A percentile compares a stretch with the other conserved stretches of the same genome.
phyloP scores from a whole-genome alignment of 2,797 vertebrate species.

The Trachurus trachurus region DNA sequence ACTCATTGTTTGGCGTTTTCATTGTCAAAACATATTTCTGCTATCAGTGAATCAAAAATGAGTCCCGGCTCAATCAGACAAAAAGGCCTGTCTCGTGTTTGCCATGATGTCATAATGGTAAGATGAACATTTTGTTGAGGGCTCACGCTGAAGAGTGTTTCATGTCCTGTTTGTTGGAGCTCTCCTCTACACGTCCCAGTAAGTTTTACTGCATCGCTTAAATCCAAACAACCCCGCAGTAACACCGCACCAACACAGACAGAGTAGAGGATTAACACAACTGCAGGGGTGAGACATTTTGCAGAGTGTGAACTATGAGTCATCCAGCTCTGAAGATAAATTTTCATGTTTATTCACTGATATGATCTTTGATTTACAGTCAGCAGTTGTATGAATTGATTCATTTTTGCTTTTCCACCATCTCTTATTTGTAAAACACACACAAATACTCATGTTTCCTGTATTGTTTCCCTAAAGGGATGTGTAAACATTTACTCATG shows the following conservation, averaged over 20 bases:
- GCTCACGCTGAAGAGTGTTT: slow-evolving; percentile 4
- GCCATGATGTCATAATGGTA: slow-evolving; percentile 24
- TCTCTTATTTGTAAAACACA: slow-evolving; percentile 32
- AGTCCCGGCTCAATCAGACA: slow-evolving; percentile 23
- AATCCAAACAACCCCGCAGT: slow-evolving; percentile 26
- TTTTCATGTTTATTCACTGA: slow-evolving; percentile 22
- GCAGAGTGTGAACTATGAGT: slow-evolving; percentile 53
- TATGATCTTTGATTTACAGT: slow-evolving; percentile 51
- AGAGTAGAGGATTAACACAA: slow-evolving; percentile 52
- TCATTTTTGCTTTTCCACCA: not conserved
- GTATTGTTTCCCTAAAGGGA: slow-evolving; percentile 23
- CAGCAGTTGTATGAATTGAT: slow-evolving; percentile 11
- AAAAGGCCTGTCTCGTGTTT: slow-evolving; percentile 15
- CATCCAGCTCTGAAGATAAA: slow-evolving; percentile 32
- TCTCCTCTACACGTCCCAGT: slow-evolving; percentile 17
- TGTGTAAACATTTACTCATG: slow-evolving; percentile 63
- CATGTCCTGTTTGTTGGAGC: slow-evolving; percentile 38
- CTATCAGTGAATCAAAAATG: slow-evolving; percentile 22
- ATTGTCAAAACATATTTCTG: slow-evolving; percentile 20
- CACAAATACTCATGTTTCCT: slow-evolving; percentile 12
- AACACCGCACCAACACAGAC: slow-evolving; percentile 30
- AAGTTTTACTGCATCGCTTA: slow-evolving; percentile 30
- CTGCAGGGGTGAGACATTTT: slow-evolving; percentile 66
- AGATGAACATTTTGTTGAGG: not conserved
- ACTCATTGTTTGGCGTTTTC: slow-evolving; percentile 23